Evolutionary conservation across 2,113 vertebrate genomes (phyloP).

Genomic region (Onychorhynchus coronatus): DNA sequence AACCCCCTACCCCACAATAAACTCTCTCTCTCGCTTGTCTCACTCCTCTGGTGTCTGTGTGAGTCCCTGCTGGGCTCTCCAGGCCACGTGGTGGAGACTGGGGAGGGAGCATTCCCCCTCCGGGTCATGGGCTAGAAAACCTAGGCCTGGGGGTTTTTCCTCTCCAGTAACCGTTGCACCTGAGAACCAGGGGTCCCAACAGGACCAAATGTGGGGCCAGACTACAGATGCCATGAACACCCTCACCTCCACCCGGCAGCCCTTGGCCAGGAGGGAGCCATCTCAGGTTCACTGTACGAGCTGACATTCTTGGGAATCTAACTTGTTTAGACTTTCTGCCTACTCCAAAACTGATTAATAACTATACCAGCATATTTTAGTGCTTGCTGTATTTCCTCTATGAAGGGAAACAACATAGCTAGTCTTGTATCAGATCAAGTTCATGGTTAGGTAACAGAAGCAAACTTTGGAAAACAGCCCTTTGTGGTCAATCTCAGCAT

Average conservation of each 20-base stretch:
- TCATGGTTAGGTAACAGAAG: not conserved
- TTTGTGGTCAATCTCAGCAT: not conserved
- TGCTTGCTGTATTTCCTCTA: not conserved
- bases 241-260: not conserved
- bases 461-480: not conserved
- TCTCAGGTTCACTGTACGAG: not conserved
- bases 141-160: too few relatives aligned
- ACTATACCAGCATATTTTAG: not conserved
- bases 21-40: too few relatives aligned
- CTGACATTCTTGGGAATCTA: not conserved
- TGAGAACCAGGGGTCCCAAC: not conserved
- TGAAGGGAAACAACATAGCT: not conserved
- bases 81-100: too few relatives aligned
- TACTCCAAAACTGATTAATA: not conserved
- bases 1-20: too few relatives aligned
- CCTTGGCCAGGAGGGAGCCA: not conserved
- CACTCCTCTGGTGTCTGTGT: too few relatives aligned
- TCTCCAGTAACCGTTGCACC: too few relatives aligned
- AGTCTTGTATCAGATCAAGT: not conserved
- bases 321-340: not conserved
- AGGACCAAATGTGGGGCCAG: not conserved
- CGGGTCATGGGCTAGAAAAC: too few relatives aligned
- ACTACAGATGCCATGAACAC: not conserved
- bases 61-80: too few relatives aligned
- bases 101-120: too few relatives aligned